Base-by-base conservation (phyloP, 2,797 vertebrate genomes). In the Karalla daura region DNA sequence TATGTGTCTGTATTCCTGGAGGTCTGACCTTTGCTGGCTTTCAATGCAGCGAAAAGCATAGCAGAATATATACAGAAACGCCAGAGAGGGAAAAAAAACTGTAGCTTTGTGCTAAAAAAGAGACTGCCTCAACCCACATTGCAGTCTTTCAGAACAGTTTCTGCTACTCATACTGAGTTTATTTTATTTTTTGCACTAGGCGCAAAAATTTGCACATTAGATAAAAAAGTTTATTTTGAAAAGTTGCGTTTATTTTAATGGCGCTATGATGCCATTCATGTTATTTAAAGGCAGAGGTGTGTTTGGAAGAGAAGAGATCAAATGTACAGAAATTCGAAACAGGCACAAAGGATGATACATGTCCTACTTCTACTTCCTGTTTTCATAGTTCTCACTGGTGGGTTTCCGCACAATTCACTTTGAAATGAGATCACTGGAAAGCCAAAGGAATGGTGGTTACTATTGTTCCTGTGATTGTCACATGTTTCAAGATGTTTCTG, bases 211-310 rank as follows among this genome's bases (percentile, higher is more conserved):
- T 75, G 64, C 47, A 70, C 59, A 44, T 63, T 60, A 78, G 23
- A 63, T 47, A 14, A 59, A n/a, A 70, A 81, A 70, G 46, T 80
- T 66, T 63, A 54, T 73, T 74, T 84, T 41, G 20, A 65, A 75
- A 76, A 73, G 62, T 66, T 58, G 17, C 7, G 46, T 61, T 56
- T 36, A 50, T 46, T 35, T 70, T 44, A 25, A 61, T 9, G 0
- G 14, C 24, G n/a, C 56, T 23, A 37, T 20, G 11, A 5, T 27
- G 18, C 35, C 4, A 3, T 61, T 83, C 12, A 39, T 63, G 60
- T 41, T 78, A 61, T 76, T 83, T 75, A 52, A 73, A 68, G 49
- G 25, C 1, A 23, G 2, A 21, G 35, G 32, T 52, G 32, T 12
- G 20, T 45, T 20, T 28, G 32, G 27, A 21, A 30, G 39, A 37